These are phyloP conservation scores for Labia minor DNA, from an alignment of 2,888 invertebrate genomes.

Conservation along the genomic window DNA sequence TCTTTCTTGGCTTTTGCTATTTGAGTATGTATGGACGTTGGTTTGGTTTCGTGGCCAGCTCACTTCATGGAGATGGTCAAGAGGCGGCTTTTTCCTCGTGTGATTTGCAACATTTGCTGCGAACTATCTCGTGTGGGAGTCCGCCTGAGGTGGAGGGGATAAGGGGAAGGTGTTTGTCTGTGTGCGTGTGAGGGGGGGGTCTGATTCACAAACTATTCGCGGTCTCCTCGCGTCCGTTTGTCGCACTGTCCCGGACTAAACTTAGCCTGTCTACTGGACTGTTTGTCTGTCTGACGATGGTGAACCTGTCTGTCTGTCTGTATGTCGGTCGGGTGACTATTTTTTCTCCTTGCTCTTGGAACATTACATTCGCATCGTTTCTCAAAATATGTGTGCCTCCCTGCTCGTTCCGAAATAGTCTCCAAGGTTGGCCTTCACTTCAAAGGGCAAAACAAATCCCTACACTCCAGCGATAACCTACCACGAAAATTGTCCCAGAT, in stretches of 20 bases:
- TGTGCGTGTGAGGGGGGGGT: neutral
- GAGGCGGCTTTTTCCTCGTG: no score
- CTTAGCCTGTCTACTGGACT: neutral
- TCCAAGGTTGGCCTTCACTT: no score
- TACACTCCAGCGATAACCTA: no score
- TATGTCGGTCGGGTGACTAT: no score
- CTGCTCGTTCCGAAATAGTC: neutral
- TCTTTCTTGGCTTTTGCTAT: no score
- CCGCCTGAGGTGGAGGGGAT: neutral
- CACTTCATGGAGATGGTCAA: no score
- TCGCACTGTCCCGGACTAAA: neutral
- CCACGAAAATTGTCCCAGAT: no score
- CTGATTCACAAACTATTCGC: constrained; percentile 5
- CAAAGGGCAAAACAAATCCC: no score
- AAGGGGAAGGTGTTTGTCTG: neutral
- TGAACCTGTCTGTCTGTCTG: neutral
- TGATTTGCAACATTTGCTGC: no score
- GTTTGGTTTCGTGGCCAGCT: no score
- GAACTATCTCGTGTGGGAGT: neutral
- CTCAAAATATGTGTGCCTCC: neutral
- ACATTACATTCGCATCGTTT: neutral
- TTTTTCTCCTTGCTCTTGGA: neutral
- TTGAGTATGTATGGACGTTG: no score
- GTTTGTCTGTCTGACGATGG: neutral
- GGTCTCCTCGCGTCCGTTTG: neutral